Evolutionary conservation across 2,888 invertebrate species (phyloP), one percentile per base, ranked within the genome.

Genomic region (Ecdyonurus torrentis): DNA sequence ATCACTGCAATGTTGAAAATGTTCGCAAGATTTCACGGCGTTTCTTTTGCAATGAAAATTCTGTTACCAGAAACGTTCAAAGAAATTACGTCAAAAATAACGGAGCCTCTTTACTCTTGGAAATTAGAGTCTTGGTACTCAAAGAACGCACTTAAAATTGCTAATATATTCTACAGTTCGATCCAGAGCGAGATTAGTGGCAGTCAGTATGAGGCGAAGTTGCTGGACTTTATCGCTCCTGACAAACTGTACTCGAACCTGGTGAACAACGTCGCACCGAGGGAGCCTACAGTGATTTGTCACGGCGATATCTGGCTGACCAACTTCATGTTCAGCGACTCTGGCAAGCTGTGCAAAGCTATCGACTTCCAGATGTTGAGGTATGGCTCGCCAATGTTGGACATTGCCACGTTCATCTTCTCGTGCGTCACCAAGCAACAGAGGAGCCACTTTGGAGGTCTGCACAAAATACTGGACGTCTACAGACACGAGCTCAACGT

Each of bases 341-440:
- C 22, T 23, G 53, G 58, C 18, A 62, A 60, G 15, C 63, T 65
- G 23, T 67, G 67, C 2, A 59, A 61, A 1, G 62, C 69, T 50
- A 25, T 70, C 1, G 69, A 70, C 58, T 70, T 66, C 55, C 69
- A 70, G 62, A 23, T 69, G 2, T 50, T 67, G 1, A 60, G 68
- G 10, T 59, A 53, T 2, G 50, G 52, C 0, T 67, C 68, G 1
- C 60, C 67, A 18, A n/a, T 62, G 0, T 25, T 67, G 0, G 69
- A 70, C 59, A 20, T 70, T 3, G 62, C 63, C 15, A 68, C 69
- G 61, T n/a, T n/a, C n/a, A n/a, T n/a, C n/a, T n/a, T n/a, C n/a
- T n/a, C n/a, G n/a, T n/a, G n/a, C n/a, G n/a, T n/a, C n/a, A n/a
- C n/a, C n/a, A n/a, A n/a, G n/a, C n/a, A n/a, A n/a, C n/a, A n/a